A percentile compares a stretch with the other conserved stretches of the same genome.
Evolutionary conservation across 2,888 invertebrate species (phyloP).

Genomic region (Baccha elongata): DNA sequence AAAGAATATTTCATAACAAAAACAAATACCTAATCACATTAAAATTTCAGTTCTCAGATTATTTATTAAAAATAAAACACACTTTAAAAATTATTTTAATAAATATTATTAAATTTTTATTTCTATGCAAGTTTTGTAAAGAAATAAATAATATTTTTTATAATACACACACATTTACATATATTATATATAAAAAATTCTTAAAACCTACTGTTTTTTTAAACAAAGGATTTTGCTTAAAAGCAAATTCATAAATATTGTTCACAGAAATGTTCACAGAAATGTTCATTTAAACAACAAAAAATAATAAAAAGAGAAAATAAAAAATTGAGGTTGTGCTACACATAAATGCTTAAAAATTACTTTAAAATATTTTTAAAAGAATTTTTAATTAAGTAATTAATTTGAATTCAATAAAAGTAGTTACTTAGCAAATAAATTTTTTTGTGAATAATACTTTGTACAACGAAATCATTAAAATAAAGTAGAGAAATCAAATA

Average conservation of each 20-base stretch:
- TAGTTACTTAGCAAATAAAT: slow-evolving; percentile 29
- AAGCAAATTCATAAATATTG: slow-evolving; percentile 71
- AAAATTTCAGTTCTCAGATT: too few species aligned
- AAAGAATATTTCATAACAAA: too few species aligned
- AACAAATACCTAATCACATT: too few species aligned
- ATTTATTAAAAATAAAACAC: neutral
- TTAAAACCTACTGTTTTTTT: slow-evolving; percentile 52
- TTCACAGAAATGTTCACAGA: slow-evolving; percentile 73
- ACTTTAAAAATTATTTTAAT: neutral
- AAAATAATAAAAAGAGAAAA: slow-evolving; percentile 32
- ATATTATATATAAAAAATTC: slow-evolving; percentile 58
- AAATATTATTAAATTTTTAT: slow-evolving; percentile 60
- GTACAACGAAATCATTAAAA: slow-evolving; percentile 42
- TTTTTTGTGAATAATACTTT: slow-evolving; percentile 66
- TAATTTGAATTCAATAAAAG: slow-evolving; percentile 1
- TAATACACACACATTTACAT: slow-evolving; percentile 62
- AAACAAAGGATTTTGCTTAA: slow-evolving; percentile 64
- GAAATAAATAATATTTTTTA: slow-evolving; percentile 66
- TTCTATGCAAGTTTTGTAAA: slow-evolving; percentile 69
- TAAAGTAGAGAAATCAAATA: slow-evolving; percentile 6
- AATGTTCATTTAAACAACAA: slow-evolving; percentile 63
- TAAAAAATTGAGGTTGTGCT: slow-evolving; percentile 64
- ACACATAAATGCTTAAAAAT: slow-evolving; percentile 47
- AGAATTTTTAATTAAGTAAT: slow-evolving; percentile 16
- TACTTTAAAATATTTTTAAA: slow-evolving; percentile 41